phyloP scores from a whole-genome alignment of 1,140 invertebrate genomes.

The Idris sp. region DNA sequence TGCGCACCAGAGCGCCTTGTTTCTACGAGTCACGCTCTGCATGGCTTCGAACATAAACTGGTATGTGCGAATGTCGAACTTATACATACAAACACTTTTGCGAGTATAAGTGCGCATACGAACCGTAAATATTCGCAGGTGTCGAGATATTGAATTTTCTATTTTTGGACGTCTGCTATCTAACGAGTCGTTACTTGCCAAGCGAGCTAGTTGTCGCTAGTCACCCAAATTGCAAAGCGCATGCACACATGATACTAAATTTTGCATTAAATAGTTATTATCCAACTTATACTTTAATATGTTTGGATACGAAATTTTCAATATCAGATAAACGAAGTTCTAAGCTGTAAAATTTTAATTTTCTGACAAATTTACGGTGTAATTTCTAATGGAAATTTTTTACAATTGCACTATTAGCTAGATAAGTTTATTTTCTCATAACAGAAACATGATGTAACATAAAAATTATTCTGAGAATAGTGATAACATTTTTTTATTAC shows the following conservation, averaged over 20 bases:
- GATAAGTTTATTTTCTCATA: no score
- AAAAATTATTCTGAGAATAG: no score
- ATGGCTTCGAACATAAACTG: constrained; percentile 57
- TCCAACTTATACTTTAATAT: constrained; percentile 4
- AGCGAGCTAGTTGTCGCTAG: constrained; percentile 34
- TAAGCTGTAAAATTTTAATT: no score
- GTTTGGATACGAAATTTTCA: no score
- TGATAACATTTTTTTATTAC: no score
- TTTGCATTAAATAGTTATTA: constrained; percentile 14
- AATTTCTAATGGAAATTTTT: no score
- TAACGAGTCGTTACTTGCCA: constrained; percentile 47
- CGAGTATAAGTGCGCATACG: constrained; percentile 51
- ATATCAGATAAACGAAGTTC: no score
- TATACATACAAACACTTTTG: constrained; percentile 39
- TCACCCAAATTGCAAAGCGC: constrained; percentile 26
- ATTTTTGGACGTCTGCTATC: constrained; percentile 63
- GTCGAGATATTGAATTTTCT: constrained; percentile 66
- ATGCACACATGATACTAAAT: constrained; percentile 8
- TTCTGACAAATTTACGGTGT: no score
- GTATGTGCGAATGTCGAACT: constrained; percentile 56
- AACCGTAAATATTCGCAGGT: constrained; percentile 66
- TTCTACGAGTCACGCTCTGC: constrained; percentile 65
- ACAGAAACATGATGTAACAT: no score
- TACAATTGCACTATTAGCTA: no score
- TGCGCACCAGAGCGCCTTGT: constrained; percentile 60